Evolutionary conservation across 2,888 invertebrate genomes (phyloP), one percentile per base, ranked within the genome.

Genomic region (Nemoura dubitans): DNA sequence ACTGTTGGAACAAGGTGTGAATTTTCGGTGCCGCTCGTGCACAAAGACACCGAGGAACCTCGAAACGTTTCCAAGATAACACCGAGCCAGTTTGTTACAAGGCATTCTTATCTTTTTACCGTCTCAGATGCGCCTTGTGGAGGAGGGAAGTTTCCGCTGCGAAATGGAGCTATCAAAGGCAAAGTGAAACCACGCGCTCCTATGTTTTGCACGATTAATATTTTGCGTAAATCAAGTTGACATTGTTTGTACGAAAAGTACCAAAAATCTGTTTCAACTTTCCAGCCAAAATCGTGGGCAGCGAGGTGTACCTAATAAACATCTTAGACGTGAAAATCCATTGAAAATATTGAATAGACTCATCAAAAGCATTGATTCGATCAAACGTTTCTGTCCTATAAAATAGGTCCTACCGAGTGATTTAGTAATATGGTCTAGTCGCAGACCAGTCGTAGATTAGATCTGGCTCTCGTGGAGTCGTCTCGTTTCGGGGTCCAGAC

Each of bases 1-100:
- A 2, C 16, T 78, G 78, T 78, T 59, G 59, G 59, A 59, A 78
- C n/a, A 83, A 84, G 84, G 84, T 84, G 84, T 84, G 84, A 84
- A 59, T 28, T 59, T 76, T 76, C 21, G 25, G 36, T 5, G 29
- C 1, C 30, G 6, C 27, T 29, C 36, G n/a, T n/a, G n/a, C n/a
- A 82, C 82, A 83, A 83, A 83, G 30, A 83, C 42, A 27, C n/a
- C 78, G 28, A 27, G 78, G 26, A 78, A 27, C 1, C 28, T 78
- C n/a, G 26, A 78, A 78, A 26, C 27, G 78, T 26, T 78, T 81
- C 16, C 30, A 30, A 29, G 81, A 81, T 81, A 81, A 81, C 28
- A 30, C 81, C 16, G 28, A 81, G 78, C 59, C 3, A 78, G 29
- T 81, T 81, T 81, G 27, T 81, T 81, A 81, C 81, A 0, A 29